These are phyloP conservation scores for Rhopalosiphum nymphaeae DNA, from an alignment of 2,888 invertebrate genomes.

Conservation along the genomic window DNA sequence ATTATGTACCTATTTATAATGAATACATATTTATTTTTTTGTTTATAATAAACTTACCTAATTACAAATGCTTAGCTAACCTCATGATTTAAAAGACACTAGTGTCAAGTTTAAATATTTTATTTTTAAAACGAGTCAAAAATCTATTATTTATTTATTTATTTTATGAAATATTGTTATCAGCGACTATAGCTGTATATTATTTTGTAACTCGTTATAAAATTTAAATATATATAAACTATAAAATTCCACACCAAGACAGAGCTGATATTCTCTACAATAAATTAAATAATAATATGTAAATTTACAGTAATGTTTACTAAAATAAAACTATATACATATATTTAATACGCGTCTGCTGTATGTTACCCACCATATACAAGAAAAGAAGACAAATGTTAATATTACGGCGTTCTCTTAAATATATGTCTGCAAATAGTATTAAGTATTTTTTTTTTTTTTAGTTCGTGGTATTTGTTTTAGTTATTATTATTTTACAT, in stretches of 20 bases:
- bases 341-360: not conserved
- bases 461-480: not conserved
- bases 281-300: slow-evolving; percentile 8
- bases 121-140: not conserved
- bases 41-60: not conserved
- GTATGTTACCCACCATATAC: not conserved
- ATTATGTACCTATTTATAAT: not conserved
- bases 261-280: not conserved
- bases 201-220: not conserved
- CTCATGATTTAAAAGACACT: not conserved
- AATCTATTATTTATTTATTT: not conserved
- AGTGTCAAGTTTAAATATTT: not conserved
- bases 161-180: not conserved
- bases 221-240: not conserved
- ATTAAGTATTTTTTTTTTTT: not conserved
- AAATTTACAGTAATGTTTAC: not conserved
- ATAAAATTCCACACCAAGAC: not conserved
- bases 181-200: not conserved
- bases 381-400: not conserved
- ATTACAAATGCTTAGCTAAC: not conserved
- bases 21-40: not conserved
- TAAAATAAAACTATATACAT: not conserved
- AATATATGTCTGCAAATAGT: not conserved
- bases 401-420: not conserved
- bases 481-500: not conserved